A percentile compares a stretch with the other conserved stretches of the same genome.
These are phyloP conservation scores for Cephus nigrinus DNA, from an alignment of 2,888 invertebrate species.

Conservation along the genomic window DNA sequence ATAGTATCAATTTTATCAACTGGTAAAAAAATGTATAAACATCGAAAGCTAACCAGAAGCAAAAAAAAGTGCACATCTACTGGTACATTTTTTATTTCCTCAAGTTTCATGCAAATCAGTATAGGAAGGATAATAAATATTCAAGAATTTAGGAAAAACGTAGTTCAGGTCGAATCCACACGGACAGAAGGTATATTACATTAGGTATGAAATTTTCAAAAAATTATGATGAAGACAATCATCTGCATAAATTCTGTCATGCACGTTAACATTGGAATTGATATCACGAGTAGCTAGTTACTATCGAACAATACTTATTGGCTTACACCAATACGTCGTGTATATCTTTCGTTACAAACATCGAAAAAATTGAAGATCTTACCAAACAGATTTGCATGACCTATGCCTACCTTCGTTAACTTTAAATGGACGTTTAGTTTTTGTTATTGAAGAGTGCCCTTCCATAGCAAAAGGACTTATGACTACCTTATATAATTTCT, in stretches of 20 bases:
- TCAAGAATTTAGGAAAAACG: neutral
- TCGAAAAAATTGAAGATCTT: neutral
- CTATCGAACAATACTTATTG: neutral
- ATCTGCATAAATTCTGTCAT: neutral
- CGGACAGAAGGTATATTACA: neutral
- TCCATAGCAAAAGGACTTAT: neutral
- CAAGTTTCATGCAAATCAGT: neutral
- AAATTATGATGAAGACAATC: neutral
- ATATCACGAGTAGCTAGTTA: neutral
- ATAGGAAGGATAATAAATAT: neutral
- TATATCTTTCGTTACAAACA: neutral
- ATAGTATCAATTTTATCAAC: neutral
- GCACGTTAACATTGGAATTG: neutral
- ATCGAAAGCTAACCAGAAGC: neutral
- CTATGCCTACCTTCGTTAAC: neutral
- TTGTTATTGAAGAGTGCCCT: neutral
- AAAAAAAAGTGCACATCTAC: neutral
- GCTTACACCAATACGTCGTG: neutral
- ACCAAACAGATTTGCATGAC: neutral
- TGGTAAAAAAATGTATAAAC: neutral
- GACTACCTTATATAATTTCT: neutral
- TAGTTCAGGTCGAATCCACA: no score
- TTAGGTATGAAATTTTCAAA: neutral
- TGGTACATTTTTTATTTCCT: neutral
- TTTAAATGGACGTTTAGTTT: neutral